Conservation (phyloP, 2,113 vertebrate genomes). For the Brienomyrus longianalis region DNA sequence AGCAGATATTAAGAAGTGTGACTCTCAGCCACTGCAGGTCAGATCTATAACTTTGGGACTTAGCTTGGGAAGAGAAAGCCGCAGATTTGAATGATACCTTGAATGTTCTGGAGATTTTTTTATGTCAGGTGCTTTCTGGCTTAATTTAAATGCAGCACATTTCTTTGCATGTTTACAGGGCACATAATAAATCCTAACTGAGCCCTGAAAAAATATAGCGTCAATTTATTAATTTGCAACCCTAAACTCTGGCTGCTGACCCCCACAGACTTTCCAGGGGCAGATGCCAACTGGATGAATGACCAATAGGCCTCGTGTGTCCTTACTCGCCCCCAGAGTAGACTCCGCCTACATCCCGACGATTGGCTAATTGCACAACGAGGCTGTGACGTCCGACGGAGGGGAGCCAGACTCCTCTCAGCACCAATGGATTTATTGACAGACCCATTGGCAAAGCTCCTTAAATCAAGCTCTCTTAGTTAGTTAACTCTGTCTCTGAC, state of each 20-base stretch:
- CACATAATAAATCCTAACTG: background rate
- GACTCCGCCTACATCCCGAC: background rate
- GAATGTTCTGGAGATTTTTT: background rate
- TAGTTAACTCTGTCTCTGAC: background rate
- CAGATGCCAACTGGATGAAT: background rate
- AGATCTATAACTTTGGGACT: background rate
- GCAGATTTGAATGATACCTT: background rate
- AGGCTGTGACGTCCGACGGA: background rate
- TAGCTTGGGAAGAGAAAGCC: background rate
- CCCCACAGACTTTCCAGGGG: background rate
- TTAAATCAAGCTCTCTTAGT: background rate
- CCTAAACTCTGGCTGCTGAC: background rate
- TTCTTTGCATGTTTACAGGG: background rate
- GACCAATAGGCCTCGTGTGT: background rate
- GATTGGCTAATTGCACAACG: background rate
- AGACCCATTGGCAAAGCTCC: background rate
- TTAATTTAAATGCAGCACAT: background rate
- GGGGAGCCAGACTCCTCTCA: background rate
- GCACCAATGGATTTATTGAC: background rate
- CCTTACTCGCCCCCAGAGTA: background rate
- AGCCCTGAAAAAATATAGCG: background rate
- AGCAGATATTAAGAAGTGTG: background rate
- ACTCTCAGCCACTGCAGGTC: background rate
- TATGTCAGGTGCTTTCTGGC: background rate
- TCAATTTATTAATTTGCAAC: background rate